Percentiles rank a stretch among this genome's conserved stretches.
These are phyloP conservation scores for Brachionus rubens DNA, from an alignment of 1,140 invertebrate species.

Conservation along the genomic window DNA sequence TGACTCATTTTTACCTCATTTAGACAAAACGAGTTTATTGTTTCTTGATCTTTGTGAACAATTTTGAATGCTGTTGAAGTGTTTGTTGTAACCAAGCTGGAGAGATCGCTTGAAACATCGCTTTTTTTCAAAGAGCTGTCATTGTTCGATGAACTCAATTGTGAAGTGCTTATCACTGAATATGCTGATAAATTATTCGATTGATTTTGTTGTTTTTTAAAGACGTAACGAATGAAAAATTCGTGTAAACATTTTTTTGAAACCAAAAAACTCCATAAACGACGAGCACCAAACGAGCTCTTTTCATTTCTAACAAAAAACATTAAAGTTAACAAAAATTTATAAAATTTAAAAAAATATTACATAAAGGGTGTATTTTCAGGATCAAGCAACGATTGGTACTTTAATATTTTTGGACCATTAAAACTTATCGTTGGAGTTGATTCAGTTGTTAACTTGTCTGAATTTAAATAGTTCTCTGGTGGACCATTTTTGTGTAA, in stretches of 20 bases:
- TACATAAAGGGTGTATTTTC: slow-evolving; percentile 90
- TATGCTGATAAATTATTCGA: not conserved
- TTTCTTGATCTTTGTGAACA: slow-evolving; percentile 97
- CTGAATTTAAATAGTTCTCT: slow-evolving; percentile 73
- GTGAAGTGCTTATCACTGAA: slow-evolving; percentile 48
- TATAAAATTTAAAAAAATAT: slow-evolving; percentile 53
- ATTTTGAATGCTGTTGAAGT: slow-evolving; percentile 72
- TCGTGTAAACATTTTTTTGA: slow-evolving; percentile 87
- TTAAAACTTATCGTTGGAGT: slow-evolving; percentile 66
- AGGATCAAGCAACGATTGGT: slow-evolving; percentile 81
- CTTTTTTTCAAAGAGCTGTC: not conserved
- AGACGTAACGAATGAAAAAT: slow-evolving; percentile 90
- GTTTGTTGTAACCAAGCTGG: not conserved
- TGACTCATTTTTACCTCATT: slow-evolving; percentile 69
- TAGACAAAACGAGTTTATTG: slow-evolving; percentile 91
- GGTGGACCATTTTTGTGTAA: slow-evolving; percentile 57
- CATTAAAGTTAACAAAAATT: slow-evolving; percentile 56
- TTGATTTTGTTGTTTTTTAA: slow-evolving; percentile 67
- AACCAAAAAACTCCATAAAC: slow-evolving; percentile 89
- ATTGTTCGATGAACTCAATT: slow-evolving; percentile 38
- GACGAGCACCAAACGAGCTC: slow-evolving; percentile 71
- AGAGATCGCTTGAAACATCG: not conserved
- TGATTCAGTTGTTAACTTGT: slow-evolving; percentile 68
- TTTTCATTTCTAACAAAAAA: slow-evolving; percentile 53
- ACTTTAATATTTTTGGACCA: slow-evolving; percentile 84